Percentiles rank a stretch among this genome's conserved stretches.
These are phyloP conservation scores for Pachyseris speciosa DNA, from an alignment of 64 coral and sea anemone species.

Conservation along the genomic window DNA sequence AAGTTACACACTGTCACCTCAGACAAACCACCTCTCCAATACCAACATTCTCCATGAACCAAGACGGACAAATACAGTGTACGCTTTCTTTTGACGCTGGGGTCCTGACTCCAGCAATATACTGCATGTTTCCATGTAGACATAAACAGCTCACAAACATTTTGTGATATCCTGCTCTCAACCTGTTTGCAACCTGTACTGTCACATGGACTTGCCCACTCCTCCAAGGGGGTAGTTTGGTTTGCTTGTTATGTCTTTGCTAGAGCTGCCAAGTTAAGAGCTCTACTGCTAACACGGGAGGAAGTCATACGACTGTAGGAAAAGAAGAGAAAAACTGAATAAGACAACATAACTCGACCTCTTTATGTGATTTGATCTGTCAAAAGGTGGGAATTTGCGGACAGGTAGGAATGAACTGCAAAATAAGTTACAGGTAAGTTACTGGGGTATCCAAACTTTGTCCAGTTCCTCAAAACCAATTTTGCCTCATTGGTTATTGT, in stretches of 20 bases:
- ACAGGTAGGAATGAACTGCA: too few relatives aligned
- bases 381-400: too few relatives aligned
- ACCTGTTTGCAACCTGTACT: neutral
- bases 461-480: too few relatives aligned
- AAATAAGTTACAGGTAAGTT: too few relatives aligned
- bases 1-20: neutral
- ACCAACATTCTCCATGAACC: neutral
- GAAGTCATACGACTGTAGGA: conserved; percentile 57
- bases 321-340: neutral
- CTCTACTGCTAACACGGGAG: conserved; percentile 59
- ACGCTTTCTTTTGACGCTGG: neutral
- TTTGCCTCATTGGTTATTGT: too few relatives aligned
- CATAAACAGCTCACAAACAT: neutral
- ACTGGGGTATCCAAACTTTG: too few relatives aligned
- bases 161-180: neutral
- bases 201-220: neutral
- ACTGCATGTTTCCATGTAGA: neutral
- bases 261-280: conserved; percentile 75
- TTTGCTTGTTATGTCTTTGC: conserved; percentile 63
- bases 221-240: neutral
- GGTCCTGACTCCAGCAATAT: neutral
- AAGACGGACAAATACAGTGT: neutral
- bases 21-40: neutral
- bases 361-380: too few relatives aligned
- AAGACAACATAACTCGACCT: neutral